Evolutionary conservation across 2,797 vertebrate species (phyloP).

Genomic region (Coccyzus lansbergi): DNA sequence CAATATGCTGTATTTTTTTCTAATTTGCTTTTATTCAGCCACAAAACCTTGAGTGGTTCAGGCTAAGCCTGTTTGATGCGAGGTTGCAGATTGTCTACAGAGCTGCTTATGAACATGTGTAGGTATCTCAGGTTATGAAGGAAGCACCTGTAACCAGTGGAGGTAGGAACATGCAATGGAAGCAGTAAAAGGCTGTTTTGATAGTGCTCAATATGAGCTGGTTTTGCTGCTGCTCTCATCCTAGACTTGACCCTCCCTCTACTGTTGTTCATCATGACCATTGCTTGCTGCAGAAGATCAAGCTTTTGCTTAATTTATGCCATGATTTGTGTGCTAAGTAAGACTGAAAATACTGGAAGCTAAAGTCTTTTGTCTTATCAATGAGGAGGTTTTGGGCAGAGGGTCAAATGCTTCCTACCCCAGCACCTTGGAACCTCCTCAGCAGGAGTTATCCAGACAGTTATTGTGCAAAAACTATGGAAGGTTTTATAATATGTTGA

Average conservation of each 20-base stretch:
- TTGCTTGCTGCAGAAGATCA: background rate
- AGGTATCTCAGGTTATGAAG: background rate
- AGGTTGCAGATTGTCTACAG: background rate
- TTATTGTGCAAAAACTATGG: background rate
- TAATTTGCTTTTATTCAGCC: background rate
- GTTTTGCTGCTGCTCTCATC: background rate
- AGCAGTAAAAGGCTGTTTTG: background rate
- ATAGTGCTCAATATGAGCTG: background rate
- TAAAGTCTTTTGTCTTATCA: background rate
- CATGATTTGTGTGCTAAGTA: background rate
- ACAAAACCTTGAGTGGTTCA: background rate
- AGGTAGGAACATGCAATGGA: background rate
- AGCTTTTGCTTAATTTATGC: background rate
- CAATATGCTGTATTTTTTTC: background rate
- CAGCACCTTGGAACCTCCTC: background rate
- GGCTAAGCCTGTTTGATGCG: background rate
- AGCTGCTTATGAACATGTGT: background rate
- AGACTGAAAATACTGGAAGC: background rate
- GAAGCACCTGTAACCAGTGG: background rate
- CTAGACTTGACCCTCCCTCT: background rate
- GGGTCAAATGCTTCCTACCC: background rate
- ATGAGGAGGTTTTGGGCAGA: background rate
- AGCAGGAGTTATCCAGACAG: background rate
- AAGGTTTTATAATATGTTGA: slow-evolving; percentile 1
- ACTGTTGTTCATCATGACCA: background rate